These are phyloP conservation scores for Phyllopteryx taeniolatus DNA, from an alignment of 2,113 vertebrate species.

Conservation along the genomic window DNA sequence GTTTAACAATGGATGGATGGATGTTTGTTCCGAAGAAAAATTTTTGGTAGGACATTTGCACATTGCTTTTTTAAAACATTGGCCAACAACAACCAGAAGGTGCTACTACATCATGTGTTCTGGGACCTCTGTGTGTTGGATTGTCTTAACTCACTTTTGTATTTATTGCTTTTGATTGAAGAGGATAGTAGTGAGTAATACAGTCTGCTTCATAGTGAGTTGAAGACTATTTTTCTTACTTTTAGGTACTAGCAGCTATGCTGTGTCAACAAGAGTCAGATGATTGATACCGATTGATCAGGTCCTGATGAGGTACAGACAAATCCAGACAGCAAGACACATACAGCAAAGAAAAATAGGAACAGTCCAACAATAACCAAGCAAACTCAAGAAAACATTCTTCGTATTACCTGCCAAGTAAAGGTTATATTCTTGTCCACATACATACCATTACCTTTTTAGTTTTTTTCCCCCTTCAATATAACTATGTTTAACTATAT, in stretches of 20 bases:
- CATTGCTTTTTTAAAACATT: conserved; percentile 43
- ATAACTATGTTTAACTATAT: too few species aligned
- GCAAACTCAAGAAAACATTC: not conserved
- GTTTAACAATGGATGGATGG: too few species aligned
- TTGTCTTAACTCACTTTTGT: conserved; percentile 30
- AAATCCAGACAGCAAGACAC: not conserved
- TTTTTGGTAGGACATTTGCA: conserved; percentile 59
- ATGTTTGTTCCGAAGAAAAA: conserved; percentile 61
- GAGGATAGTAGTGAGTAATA: conserved; percentile 18
- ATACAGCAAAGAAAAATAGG: not conserved
- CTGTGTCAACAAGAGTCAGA: not conserved
- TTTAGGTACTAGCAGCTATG: not conserved
- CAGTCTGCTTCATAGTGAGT: conserved; percentile 16
- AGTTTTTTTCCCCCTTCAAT: too few species aligned
- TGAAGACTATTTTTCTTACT: not conserved
- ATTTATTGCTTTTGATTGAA: conserved; percentile 22
- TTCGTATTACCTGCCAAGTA: not conserved
- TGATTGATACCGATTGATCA: not conserved
- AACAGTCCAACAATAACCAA: not conserved
- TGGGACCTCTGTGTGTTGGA: conserved; percentile 31
- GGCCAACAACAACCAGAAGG: conserved; percentile 54
- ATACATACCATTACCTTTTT: too few species aligned
- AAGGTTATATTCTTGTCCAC: not conserved
- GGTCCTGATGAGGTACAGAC: not conserved
- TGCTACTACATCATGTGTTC: conserved; percentile 33